Evolutionary conservation across 2,113 vertebrate genomes (phyloP).

Genomic region (Platycercus adscitus): DNA sequence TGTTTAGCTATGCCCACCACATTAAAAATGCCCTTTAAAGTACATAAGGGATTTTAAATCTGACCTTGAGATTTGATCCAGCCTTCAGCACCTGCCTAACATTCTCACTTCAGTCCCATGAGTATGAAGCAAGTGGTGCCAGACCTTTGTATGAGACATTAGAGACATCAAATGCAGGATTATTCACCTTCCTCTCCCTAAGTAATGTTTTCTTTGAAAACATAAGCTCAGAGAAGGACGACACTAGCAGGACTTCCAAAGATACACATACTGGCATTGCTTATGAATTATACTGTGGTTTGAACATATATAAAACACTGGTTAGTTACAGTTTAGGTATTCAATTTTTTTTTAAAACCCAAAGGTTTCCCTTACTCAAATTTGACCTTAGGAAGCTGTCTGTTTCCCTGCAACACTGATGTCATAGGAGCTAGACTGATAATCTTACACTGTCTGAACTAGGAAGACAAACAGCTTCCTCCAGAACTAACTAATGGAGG

Average conservation of each 20-base stretch:
- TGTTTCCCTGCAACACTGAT: neutral
- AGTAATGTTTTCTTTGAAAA: conserved; percentile 49
- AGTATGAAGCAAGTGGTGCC: neutral
- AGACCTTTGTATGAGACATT: neutral
- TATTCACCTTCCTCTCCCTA: neutral
- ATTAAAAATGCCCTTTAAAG: neutral
- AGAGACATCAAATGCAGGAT: neutral
- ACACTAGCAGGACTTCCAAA: neutral
- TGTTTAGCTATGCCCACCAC: neutral
- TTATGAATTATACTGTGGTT: neutral
- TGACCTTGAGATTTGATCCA: neutral
- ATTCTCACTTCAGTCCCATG: neutral
- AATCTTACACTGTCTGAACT: neutral
- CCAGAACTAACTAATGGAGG: neutral
- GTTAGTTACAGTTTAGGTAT: neutral
- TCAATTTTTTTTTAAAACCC: neutral
- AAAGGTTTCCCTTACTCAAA: neutral
- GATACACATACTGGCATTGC: neutral
- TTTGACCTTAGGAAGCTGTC: neutral
- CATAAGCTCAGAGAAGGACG: neutral
- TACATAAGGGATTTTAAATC: neutral
- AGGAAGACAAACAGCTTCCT: neutral
- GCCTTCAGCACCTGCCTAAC: neutral
- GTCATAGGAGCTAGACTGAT: neutral
- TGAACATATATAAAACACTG: neutral